Evolutionary conservation across 37 sponge, comb jelly and placozoan genomes (phyloP), one percentile per base, ranked within the genome.

Genomic region (Haliclona indistincta): DNA sequence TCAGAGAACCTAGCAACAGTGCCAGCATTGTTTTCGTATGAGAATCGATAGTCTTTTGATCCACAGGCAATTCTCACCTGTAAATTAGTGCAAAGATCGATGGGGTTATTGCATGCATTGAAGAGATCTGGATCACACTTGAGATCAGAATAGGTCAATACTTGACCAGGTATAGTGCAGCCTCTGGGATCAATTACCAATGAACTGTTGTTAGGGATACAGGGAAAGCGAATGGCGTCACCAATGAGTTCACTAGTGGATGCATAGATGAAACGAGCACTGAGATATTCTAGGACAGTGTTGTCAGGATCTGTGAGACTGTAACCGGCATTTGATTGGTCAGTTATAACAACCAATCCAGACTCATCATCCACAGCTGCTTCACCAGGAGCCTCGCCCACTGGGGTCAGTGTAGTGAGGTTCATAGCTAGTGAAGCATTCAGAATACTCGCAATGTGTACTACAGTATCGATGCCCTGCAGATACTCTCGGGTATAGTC

Each of bases 321-420:
- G 54, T 85, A 91, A 43, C 91, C 91, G 52, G 86, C 82, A 77
- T 85, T 49, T 2, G 91, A 91, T 38, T 75, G 64, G 36, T 85
- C 74, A 6, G 41, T 41, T 6, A 74, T 41, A 0, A 83, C 73
- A 22, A 65, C 72, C 29, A 84, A 65, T 74, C 70, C 79, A 41
- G 38, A 53, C 3, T 75, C 83, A 74, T 81, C 77, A 39, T 62
- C 77, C 2, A 30, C 3, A 55, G 84, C 91, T 56, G 76, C 91
- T 51, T 77, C 83, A 36, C 79, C 86, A 19, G 58, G 30, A 43
- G 91, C 91, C 42, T 91, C 91, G 25, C 91, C 91, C 55, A 82
- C 33, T 2, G 73, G 63, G 11, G 71, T 44, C 42, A 77, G 68
- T 5, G 63, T 53, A 5, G 83, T 76, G 32, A 91, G 71, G 33